Conservation (phyloP, 2,888 invertebrate species). For the Tribolium freemani region DNA sequence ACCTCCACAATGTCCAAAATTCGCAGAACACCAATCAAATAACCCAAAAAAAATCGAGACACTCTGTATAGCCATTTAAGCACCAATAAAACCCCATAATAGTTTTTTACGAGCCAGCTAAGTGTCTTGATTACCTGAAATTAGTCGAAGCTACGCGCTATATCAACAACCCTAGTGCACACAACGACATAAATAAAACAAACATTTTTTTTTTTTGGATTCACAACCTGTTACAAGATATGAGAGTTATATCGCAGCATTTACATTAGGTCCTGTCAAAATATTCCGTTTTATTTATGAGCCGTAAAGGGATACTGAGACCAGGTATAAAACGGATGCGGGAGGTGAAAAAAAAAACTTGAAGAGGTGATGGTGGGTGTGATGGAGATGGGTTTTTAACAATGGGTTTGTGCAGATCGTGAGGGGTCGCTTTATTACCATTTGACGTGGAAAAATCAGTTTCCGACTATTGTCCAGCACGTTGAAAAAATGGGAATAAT, state of each 20-base stretch:
- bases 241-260: slow-evolving; percentile 41
- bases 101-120: slow-evolving; percentile 12
- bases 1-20: no score
- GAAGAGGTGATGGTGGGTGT: slow-evolving; percentile 42
- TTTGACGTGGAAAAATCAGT: not conserved
- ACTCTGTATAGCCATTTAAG: not conserved
- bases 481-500: no score
- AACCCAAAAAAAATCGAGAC: no score
- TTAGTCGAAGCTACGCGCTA: slow-evolving; percentile 16
- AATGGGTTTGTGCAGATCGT: slow-evolving; percentile 25
- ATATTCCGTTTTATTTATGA: slow-evolving; percentile 47
- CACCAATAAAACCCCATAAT: slow-evolving; percentile 1
- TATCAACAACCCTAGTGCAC: slow-evolving; percentile 21
- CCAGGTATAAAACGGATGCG: slow-evolving; percentile 31
- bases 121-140: slow-evolving; percentile 18
- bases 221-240: slow-evolving; percentile 39
- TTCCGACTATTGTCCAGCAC: no score
- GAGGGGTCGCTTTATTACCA: slow-evolving; percentile 18
- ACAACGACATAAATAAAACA: slow-evolving; percentile 41
- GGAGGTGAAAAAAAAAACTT: slow-evolving; percentile 35
- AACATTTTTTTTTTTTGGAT: slow-evolving; percentile 23
- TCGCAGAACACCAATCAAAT: no score
- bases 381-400: slow-evolving; percentile 28
- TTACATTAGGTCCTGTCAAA: slow-evolving; percentile 47
- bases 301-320: slow-evolving; percentile 42